Conservation (phyloP, 2,888 invertebrate species). For the Brachyopa scutellaris region DNA sequence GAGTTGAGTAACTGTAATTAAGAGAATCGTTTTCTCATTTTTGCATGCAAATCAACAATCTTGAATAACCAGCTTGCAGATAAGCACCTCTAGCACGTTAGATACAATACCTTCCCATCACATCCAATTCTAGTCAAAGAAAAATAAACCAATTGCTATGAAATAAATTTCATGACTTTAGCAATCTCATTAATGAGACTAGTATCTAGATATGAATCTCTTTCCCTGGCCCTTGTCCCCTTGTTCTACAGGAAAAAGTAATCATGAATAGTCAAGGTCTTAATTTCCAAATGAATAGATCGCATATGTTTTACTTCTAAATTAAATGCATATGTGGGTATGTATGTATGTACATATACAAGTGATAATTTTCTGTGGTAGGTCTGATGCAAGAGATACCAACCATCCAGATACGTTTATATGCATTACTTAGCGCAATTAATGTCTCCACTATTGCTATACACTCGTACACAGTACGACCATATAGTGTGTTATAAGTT, state of each 20-base stretch:
- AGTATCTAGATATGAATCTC: conserved; percentile 48
- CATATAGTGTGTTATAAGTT: conserved; percentile 14
- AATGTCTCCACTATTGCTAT: conserved; percentile 45
- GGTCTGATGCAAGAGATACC: conserved; percentile 61
- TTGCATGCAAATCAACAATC: conserved; percentile 54
- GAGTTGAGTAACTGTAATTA: conserved; percentile 47
- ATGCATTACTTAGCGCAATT: conserved; percentile 72
- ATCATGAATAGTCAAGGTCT: conserved; percentile 55
- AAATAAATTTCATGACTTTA: conserved; percentile 49
- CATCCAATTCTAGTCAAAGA: background rate
- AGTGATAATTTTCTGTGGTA: conserved; percentile 46
- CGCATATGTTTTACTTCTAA: conserved; percentile 58
- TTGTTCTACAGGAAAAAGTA: background rate
- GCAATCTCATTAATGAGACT: conserved; percentile 49
- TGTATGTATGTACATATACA: background rate
- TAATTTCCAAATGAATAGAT: conserved; percentile 64
- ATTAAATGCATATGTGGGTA: conserved; percentile 49
- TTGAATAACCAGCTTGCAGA: no score
- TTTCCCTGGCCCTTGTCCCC: conserved; percentile 12
- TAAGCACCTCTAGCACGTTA: no score
- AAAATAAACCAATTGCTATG: no score
- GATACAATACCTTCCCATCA: no score
- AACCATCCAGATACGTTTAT: conserved; percentile 55
- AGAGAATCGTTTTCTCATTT: conserved; percentile 64
- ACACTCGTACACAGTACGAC: background rate